Evolutionary conservation across 1,140 invertebrate species (phyloP).

Genomic region (Heliconius melpomene): DNA sequence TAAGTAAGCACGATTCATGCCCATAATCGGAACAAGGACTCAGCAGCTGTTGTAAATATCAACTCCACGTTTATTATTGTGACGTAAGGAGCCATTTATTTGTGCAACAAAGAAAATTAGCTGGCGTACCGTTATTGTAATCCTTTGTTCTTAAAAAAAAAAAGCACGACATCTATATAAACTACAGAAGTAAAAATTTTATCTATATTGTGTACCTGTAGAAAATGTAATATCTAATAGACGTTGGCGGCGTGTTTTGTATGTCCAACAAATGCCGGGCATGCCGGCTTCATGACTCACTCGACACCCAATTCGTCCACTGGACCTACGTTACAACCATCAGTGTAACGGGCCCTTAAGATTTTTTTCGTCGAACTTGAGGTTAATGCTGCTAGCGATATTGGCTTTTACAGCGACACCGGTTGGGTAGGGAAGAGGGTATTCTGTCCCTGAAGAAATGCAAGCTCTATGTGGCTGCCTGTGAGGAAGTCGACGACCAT

Average conservation of each 20-base stretch:
- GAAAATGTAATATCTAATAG: slow-evolving; percentile 12
- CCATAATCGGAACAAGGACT: slow-evolving; percentile 79
- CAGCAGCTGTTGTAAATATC: slow-evolving; percentile 77
- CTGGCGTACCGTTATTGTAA: slow-evolving; percentile 35
- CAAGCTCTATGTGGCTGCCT: too few relatives aligned
- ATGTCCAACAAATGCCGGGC: slow-evolving; percentile 62
- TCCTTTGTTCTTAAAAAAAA: slow-evolving; percentile 52
- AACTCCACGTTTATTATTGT: slow-evolving; percentile 71
- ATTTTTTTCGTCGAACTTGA: too few relatives aligned
- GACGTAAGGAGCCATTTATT: slow-evolving; percentile 71
- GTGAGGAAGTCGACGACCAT: too few relatives aligned
- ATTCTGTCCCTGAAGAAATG: too few relatives aligned
- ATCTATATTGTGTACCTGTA: neutral
- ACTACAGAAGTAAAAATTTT: neutral
- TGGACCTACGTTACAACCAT: slow-evolving; percentile 9
- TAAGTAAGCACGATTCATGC: slow-evolving; percentile 74
- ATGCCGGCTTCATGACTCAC: slow-evolving; percentile 64
- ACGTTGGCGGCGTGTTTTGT: slow-evolving; percentile 46
- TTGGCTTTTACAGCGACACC: too few relatives aligned
- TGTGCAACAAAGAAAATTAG: slow-evolving; percentile 72
- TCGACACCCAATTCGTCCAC: slow-evolving; percentile 40
- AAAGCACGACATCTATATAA: neutral
- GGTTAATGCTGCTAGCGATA: too few relatives aligned
- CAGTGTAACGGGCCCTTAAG: neutral
- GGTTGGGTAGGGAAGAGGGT: too few relatives aligned